Evolutionary conservation across 1,140 invertebrate species (phyloP).

Genomic region (Zaprionus ghesquierei): DNA sequence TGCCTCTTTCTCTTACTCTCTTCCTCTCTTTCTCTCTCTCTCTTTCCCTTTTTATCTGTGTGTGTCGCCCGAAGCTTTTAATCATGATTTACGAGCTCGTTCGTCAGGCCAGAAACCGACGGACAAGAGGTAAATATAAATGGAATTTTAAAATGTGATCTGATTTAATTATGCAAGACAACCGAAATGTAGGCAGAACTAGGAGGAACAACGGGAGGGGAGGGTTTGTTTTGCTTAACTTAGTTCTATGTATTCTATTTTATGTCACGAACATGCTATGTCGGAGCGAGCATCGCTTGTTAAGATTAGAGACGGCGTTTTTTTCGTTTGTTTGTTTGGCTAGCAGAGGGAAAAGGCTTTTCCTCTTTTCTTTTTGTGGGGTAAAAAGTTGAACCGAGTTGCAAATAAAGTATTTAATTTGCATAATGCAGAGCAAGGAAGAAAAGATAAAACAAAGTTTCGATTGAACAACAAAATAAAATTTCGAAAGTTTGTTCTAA

Average conservation of each 20-base stretch:
- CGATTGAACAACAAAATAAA: no score
- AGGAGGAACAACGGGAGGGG: not conserved
- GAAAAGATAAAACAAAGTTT: no score
- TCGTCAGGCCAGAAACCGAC: slow-evolving; percentile 44
- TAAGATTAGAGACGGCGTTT: not conserved
- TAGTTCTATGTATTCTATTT: slow-evolving; percentile 36
- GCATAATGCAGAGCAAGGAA: no score
- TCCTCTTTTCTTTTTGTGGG: not conserved
- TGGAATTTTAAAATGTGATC: slow-evolving; percentile 82
- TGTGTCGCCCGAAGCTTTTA: slow-evolving; percentile 79
- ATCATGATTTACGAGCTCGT: slow-evolving; percentile 80
- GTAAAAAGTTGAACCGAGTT: not conserved
- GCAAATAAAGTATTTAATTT: not conserved
- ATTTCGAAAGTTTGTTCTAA: no score
- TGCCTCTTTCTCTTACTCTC: not conserved
- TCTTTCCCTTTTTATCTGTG: not conserved
- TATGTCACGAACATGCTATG: slow-evolving; percentile 5
- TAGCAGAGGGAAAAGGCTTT: not conserved
- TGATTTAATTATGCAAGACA: slow-evolving; percentile 81
- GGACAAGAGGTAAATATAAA: slow-evolving; percentile 81
- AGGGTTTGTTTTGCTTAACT: slow-evolving; percentile 19
- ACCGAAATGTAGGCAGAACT: slow-evolving; percentile 30
- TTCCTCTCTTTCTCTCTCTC: not conserved
- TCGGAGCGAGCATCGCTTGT: not conserved
- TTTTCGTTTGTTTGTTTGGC: slow-evolving; percentile 2